phyloP scores from a whole-genome alignment of 2,888 invertebrate species.

The Phengaris alcon region DNA sequence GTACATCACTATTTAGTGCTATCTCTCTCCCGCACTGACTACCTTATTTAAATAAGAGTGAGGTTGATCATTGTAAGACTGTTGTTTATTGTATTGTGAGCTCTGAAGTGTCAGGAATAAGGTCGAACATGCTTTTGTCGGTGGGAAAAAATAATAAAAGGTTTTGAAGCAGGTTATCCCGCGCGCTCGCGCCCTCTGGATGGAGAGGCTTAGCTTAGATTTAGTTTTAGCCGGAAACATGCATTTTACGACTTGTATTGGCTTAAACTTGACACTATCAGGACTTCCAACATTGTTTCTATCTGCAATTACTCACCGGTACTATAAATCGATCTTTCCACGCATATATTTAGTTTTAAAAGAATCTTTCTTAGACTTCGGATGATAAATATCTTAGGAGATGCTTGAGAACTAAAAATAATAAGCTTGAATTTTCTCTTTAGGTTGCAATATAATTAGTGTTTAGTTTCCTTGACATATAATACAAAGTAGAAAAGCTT shows the following conservation, averaged over 20 bases:
- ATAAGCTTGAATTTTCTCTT: too few relatives aligned
- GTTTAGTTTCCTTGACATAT: too few relatives aligned
- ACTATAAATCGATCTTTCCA: constrained; percentile 12
- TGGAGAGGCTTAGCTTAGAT: constrained; percentile 62
- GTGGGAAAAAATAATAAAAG: constrained; percentile 58
- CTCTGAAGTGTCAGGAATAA: constrained; percentile 48
- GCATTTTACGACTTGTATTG: constrained; percentile 22
- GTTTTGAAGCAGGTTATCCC: constrained; percentile 60
- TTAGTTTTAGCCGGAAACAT: constrained; percentile 60
- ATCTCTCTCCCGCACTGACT: constrained; percentile 65
- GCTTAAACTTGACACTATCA: constrained; percentile 20
- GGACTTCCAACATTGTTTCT: constrained; percentile 9
- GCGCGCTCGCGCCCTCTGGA: constrained; percentile 53
- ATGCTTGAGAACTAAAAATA: too few relatives aligned
- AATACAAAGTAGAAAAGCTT: background rate
- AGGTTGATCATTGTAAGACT: constrained; percentile 48
- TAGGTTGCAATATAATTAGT: too few relatives aligned
- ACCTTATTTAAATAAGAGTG: constrained; percentile 78
- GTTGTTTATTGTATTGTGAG: constrained; percentile 46
- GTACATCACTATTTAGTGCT: constrained; percentile 52
- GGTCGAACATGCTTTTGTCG: constrained; percentile 41
- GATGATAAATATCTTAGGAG: too few relatives aligned
- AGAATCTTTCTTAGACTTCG: background rate
- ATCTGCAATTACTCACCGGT: constrained; percentile 1
- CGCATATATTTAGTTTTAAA: background rate